Conservation (phyloP, 2,797 vertebrate species). For the Sebastes diaconus region DNA sequence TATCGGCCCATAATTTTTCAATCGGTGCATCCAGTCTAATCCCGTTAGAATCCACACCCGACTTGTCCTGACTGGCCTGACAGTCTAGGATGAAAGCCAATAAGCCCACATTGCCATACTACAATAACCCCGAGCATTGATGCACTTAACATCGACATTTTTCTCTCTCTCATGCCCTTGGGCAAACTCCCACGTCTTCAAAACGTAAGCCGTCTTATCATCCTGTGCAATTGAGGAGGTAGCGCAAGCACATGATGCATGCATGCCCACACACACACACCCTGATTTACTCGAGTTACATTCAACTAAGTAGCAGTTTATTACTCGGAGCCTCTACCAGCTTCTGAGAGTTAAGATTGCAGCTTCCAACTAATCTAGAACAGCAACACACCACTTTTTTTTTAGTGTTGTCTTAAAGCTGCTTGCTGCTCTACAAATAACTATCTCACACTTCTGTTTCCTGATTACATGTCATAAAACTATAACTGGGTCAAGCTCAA, state of each 20-base stretch:
- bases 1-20: too few species aligned
- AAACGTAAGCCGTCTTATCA: constrained; percentile 9
- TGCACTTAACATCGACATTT: neutral
- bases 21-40: neutral
- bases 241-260: constrained; percentile 29
- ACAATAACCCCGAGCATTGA: neutral
- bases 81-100: neutral
- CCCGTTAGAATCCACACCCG: neutral
- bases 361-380: neutral
- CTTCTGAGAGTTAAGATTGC: neutral
- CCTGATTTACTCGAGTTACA: neutral
- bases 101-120: neutral
- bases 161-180: neutral
- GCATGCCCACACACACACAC: neutral
- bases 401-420: neutral
- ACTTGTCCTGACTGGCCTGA: neutral
- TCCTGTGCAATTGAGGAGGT: constrained; percentile 19
- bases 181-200: constrained; percentile 15
- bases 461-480: constrained; percentile 12
- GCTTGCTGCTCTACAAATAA: neutral
- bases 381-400: neutral
- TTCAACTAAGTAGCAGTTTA: neutral
- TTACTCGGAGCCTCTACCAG: neutral
- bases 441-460: neutral
- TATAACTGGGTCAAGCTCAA: neutral